A percentile compares a stretch with the other conserved stretches of the same genome.
Conservation (phyloP, 2,113 vertebrate species). For the Notiomystis cincta region DNA sequence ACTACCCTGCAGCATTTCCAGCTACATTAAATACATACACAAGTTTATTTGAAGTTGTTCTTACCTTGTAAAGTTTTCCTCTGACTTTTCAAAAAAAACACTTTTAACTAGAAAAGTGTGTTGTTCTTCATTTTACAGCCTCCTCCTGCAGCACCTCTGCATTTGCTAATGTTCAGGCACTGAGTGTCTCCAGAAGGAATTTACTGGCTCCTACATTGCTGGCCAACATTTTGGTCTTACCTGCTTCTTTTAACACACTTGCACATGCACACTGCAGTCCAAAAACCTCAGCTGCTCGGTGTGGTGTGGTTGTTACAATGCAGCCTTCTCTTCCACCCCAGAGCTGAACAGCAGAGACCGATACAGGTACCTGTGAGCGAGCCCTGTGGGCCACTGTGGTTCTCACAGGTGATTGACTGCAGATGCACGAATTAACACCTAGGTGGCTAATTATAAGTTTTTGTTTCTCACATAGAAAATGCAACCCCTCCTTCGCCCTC, state of each 20-base stretch:
- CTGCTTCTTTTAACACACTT: not conserved
- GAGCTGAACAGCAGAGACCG: not conserved
- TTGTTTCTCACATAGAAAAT: not conserved
- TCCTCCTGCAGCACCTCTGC: not conserved
- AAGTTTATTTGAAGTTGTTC: not conserved
- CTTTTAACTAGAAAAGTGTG: not conserved
- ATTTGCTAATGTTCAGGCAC: not conserved
- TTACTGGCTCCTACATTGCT: not conserved
- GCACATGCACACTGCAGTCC: not conserved
- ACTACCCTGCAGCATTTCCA: not conserved
- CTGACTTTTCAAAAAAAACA: not conserved
- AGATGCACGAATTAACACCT: not conserved
- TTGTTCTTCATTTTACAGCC: not conserved
- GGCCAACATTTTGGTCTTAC: not conserved
- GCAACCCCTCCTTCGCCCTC: not conserved
- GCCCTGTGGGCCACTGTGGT: not conserved
- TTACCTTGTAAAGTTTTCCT: not conserved
- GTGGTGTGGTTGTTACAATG: fast-evolving
- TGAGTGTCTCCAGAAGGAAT: not conserved
- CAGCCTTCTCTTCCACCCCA: not conserved
- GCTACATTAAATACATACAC: not conserved
- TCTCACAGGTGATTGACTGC: not conserved
- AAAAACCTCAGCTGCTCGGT: not conserved
- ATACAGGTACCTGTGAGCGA: fast-evolving
- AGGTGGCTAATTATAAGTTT: not conserved